Percentiles rank a stretch among this genome's conserved stretches.
Conservation (phyloP, 2,888 invertebrate species). For the Keiferia lycopersicella region DNA sequence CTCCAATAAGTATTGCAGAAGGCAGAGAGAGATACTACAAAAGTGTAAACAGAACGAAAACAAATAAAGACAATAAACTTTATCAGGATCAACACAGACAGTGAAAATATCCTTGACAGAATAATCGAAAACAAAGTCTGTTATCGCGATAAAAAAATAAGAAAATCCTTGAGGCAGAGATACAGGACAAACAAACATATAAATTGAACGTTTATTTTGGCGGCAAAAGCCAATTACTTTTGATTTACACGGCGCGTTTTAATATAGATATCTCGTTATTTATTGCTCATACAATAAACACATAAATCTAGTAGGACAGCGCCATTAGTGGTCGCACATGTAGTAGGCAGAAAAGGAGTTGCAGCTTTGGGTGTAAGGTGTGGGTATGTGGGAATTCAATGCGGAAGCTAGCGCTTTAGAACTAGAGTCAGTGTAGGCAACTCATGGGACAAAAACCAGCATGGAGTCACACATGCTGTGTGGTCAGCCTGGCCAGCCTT, state of each 20-base stretch:
- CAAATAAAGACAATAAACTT: neutral
- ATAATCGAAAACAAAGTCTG: neutral
- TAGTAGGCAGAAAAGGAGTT: constrained; percentile 1
- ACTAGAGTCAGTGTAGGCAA: neutral
- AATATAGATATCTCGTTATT: constrained; percentile 32
- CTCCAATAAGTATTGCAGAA: neutral
- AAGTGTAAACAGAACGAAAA: too few species aligned
- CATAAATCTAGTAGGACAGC: constrained; percentile 29
- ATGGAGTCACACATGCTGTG: too few species aligned
- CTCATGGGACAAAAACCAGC: neutral
- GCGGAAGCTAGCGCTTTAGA: neutral
- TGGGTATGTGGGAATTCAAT: neutral
- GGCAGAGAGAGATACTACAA: neutral
- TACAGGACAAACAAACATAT: constrained; percentile 13
- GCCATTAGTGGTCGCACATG: constrained; percentile 25
- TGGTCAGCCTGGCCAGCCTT: too few species aligned
- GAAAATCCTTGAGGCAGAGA: neutral
- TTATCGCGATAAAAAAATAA: constrained; percentile 4
- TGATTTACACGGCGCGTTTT: constrained; percentile 30
- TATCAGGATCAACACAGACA: neutral
- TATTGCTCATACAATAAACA: constrained; percentile 30
- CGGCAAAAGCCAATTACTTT: constrained; percentile 30
- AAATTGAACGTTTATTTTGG: constrained; percentile 7
- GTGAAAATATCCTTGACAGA: neutral
- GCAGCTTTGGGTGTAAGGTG: neutral